Base-by-base conservation (phyloP, 2,797 vertebrate species). In the Hypotaenidia okinawae region DNA sequence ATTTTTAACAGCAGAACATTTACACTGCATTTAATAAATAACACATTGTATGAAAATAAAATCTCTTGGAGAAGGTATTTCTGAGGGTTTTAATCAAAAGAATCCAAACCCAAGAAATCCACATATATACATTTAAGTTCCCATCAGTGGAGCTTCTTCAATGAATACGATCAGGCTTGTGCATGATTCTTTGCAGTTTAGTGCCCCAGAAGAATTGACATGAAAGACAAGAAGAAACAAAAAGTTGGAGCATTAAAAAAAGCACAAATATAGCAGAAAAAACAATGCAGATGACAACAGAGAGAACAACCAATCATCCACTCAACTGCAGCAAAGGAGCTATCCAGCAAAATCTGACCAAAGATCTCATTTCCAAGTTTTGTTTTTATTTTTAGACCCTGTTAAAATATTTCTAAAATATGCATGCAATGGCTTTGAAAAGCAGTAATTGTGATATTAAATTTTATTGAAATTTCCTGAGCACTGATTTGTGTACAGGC, bases 401-500 rank as follows among this genome's bases (percentile, higher is more conserved):
- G 13, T 94, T 97, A 96, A 97, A 97, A 95, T 69, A 95, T 90
- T 94, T 94, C 93, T 94, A 95, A 97, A 97, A 92, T 81, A 96
- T 95, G 84, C 90, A 95, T 97, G 94, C 68, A 94, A 96, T 90
- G 68, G 95, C 96, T 98, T 96, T 95, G 85, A 93, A 96, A 95
- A 96, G 54, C 95, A 87, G 94, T 97, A 97, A 98, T 96, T 95
- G 93, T 92, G 92, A 96, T 97, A 97, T 97, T 96, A 97, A 97
- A 97, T 97, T 98, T 97, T 97, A 97, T 96, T 96, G 97, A 97
- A 97, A 97, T 98, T 96, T 98, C 97, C 95, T 87, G 95, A 78
- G 96, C 95, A 87, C 97, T 98, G 97, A 98, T 98, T 98, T 98
- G 98, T 98, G 97, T 98, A 98, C 96, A 95, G 95, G 97, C 97